Evolutionary conservation across 2,113 vertebrate species (phyloP).

Genomic region (Tamias sibiricus): DNA sequence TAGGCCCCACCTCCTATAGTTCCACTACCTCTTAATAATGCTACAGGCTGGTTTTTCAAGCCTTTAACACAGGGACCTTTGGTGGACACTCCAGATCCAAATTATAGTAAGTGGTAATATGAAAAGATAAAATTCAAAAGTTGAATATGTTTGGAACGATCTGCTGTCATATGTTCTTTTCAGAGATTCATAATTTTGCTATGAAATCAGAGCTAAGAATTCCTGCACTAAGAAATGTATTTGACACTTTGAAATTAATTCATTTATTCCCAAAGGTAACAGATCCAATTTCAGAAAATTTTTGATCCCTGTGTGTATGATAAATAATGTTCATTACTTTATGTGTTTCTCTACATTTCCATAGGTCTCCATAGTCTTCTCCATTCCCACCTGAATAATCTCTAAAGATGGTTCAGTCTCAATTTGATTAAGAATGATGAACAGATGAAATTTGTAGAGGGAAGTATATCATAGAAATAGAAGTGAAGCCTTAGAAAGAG

Average conservation of each 20-base stretch:
- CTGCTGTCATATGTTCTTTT: not conserved
- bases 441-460: not conserved
- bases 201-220: not conserved
- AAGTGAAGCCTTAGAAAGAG: not conserved
- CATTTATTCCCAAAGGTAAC: not conserved
- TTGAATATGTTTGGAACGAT: not conserved
- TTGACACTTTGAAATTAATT: not conserved
- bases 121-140: not conserved
- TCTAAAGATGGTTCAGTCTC: not conserved
- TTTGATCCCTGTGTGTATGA: not conserved
- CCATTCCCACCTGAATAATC: not conserved
- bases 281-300: not conserved
- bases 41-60: accelerated
- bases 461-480: not conserved
- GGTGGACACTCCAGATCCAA: not conserved
- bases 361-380: not conserved
- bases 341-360: not conserved
- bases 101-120: not conserved
- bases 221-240: not conserved
- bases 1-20: not conserved
- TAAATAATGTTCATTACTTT: not conserved
- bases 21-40: not conserved
- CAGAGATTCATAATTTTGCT: not conserved
- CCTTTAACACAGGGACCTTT: not conserved
- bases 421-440: not conserved